A percentile compares a stretch with the other conserved stretches of the same genome.
phyloP scores from a whole-genome alignment of 2,888 invertebrate genomes.

The Scaptodrosophila latifasciaeformis region DNA sequence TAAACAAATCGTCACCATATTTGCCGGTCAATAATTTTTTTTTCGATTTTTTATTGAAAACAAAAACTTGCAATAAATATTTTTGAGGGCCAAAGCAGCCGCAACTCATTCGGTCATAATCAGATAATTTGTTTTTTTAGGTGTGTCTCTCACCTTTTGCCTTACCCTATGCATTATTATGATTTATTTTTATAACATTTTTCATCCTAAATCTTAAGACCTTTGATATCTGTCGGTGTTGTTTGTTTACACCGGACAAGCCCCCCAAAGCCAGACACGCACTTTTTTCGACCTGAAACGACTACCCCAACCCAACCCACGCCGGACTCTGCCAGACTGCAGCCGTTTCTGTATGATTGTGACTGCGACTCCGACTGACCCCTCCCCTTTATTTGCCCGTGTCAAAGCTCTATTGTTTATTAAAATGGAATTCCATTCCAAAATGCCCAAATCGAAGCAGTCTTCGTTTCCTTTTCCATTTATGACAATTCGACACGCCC shows the following conservation, averaged over 20 bases:
- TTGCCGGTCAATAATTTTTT: conserved; percentile 61
- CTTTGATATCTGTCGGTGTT: background rate
- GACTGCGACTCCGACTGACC: too few species aligned
- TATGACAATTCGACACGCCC: conserved; percentile 27
- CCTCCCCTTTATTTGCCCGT: too few species aligned
- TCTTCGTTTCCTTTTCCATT: background rate
- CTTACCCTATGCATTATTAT: background rate
- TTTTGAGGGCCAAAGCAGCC: background rate
- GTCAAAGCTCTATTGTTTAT: conserved; percentile 20
- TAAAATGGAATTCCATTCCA: conserved; percentile 25
- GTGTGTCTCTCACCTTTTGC: background rate
- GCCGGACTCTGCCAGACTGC: background rate
- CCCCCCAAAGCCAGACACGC: background rate
- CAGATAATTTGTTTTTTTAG: background rate
- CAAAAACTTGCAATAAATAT: conserved; percentile 11
- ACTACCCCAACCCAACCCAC: conserved; percentile 15
- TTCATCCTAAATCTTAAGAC: background rate
- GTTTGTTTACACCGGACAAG: background rate
- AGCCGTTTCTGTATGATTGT: background rate
- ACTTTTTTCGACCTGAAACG: conserved; percentile 35
- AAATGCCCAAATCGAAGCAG: background rate
- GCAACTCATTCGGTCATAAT: background rate
- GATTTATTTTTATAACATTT: background rate
- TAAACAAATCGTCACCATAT: conserved; percentile 61
- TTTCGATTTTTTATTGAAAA: conserved; percentile 2